Base-by-base conservation (phyloP, 2,888 invertebrate species). In the Acrobasis consociella region DNA sequence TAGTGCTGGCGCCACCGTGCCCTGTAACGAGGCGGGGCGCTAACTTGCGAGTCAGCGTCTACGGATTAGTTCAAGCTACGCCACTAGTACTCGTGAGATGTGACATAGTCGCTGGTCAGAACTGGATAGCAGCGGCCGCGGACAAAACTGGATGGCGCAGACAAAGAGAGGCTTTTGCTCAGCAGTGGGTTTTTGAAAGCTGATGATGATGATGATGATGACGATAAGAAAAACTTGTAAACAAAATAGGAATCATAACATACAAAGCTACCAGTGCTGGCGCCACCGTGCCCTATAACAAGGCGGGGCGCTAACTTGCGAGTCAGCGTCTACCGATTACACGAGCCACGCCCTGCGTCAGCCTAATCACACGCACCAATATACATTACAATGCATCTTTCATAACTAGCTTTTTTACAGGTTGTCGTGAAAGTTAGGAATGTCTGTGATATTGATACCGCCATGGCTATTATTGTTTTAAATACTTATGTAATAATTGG, bases 251-350 rank as follows among this genome's bases (percentile, higher is more conserved):
- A n/a, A 13, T 46, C 11, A 10, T 10, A 46, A 5, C 13, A 10
- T n/a, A 46, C n/a, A 2, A 46, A n/a, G 16, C 49, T 1, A 10
- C 1, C 46, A 15, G 10, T 17, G 13, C 50, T 58, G 62, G 56
- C 67, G 62, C 62, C 65, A 58, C 51, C 53, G 53, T 39, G 60
- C 58, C 62, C 31, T n/a, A n/a, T n/a, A n/a, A n/a, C 66, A 64
- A 73, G 86, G 86, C 84, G 86, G 80, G 84, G 75, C 75, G 66
- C 67, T 55, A 76, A 80, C 72, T 80, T 85, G 88, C 91, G 73
- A 87, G 91, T 91, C 91, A 90, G 83, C 85, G 75, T 76, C 77
- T 78, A 74, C 75, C 83, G 81, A 89, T 91, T 87, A 87, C 79
- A 65, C 73, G 73, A 67, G 76, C 82, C 82, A 74, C 87, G 86